phyloP scores from a whole-genome alignment of 2,888 invertebrate species.

The Thymelicus acteon region DNA sequence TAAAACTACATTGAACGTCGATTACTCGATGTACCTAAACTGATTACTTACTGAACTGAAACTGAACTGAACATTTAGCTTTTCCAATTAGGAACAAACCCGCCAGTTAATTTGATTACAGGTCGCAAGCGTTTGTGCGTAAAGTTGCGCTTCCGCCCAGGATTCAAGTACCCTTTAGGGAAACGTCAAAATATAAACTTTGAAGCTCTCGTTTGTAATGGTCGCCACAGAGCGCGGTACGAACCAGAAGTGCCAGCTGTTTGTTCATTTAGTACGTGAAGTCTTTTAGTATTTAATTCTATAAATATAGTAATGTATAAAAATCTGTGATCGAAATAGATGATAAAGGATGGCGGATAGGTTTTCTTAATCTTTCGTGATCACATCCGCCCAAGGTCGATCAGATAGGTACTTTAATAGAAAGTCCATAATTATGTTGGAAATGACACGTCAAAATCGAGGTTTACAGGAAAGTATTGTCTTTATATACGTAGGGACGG shows the following conservation, averaged over 20 bases:
- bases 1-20: no score
- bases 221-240: conserved; percentile 37
- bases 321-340: no score
- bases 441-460: no score
- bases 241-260: not conserved
- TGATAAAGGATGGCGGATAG: no score
- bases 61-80: conserved; percentile 42
- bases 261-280: not conserved
- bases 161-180: conserved; percentile 56
- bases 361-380: no score
- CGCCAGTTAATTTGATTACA: conserved; percentile 65
- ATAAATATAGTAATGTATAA: no score
- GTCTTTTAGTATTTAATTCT: no score
- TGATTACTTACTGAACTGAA: conserved; percentile 33
- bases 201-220: conserved; percentile 58
- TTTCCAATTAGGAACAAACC: conserved; percentile 42
- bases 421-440: no score
- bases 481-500: no score
- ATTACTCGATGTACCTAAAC: not conserved
- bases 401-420: no score
- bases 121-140: conserved; percentile 60
- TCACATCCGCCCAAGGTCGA: no score
- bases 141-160: conserved; percentile 55
- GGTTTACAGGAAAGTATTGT: no score
- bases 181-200: conserved; percentile 64